Conservation (phyloP, 2,888 invertebrate species). For the Andrena flavipes region DNA sequence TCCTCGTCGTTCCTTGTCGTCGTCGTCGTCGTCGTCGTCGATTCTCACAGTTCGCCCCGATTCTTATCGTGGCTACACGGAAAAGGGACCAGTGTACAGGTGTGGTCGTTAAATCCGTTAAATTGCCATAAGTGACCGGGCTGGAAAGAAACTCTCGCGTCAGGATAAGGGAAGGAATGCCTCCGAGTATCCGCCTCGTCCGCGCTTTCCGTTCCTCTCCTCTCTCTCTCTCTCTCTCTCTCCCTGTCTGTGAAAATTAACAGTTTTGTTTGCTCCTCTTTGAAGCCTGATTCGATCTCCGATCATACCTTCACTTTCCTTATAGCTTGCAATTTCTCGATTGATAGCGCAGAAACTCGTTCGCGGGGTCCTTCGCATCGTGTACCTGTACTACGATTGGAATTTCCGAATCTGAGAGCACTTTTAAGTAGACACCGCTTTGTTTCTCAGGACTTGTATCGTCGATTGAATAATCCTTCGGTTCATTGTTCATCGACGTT, state of each 20-base stretch:
- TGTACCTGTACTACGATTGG: too few species aligned
- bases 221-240: background rate
- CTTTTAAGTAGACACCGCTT: too few species aligned
- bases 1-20: conserved; percentile 25
- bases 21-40: conserved; percentile 71
- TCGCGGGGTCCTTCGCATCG: too few species aligned
- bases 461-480: too few species aligned
- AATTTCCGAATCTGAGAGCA: too few species aligned
- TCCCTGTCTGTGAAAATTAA: conserved; percentile 20
- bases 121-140: conserved; percentile 64
- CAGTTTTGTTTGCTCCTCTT: background rate
- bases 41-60: conserved; percentile 73
- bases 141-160: conserved; percentile 45
- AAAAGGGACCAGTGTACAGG: conserved; percentile 61
- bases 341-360: background rate
- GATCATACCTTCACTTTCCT: background rate
- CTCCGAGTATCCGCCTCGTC: conserved; percentile 3
- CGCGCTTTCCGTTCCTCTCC: conserved; percentile 2
- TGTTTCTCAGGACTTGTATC: too few species aligned
- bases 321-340: background rate
- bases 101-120: conserved; percentile 68
- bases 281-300: background rate
- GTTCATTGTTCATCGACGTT: too few species aligned
- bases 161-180: conserved; percentile 50
- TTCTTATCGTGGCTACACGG: conserved; percentile 68